Base-by-base conservation (phyloP, 1,140 invertebrate species). In the Orius insidiosus region DNA sequence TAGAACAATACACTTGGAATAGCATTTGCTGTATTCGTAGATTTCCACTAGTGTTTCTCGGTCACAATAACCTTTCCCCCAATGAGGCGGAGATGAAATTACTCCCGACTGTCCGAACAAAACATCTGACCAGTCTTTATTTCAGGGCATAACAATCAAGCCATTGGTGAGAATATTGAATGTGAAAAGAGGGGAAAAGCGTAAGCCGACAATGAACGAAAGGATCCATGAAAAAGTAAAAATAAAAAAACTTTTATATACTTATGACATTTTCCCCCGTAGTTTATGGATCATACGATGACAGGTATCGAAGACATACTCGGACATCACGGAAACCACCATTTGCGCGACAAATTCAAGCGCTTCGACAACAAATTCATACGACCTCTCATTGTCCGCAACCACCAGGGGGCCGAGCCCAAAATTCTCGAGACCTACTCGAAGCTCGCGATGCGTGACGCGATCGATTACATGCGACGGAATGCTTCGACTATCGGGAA, bases 261-360 rank as follows among this genome's bases (percentile, higher is more conserved):
- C n/a, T n/a, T n/a, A n/a, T n/a, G n/a, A n/a, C n/a, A n/a, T n/a
- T n/a, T n/a, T n/a, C n/a, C n/a, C n/a, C n/a, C n/a, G n/a, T 78
- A 94, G 87, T 78, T 93, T 56, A 92, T 96, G 72, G 93, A 97
- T 65, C 89, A 96, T 63, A 70, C 88, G 52, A 94, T 96, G 88
- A 85, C 89, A 30, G 92, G 86, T 4, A 73, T 97, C 53, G 92
- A 96, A 67, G 90, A 93, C 63, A 84, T 97, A 57, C 67, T 92
- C 40, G 90, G 90, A 49, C 85, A 87, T 66, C 84, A 90, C 61
- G 90, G 90, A 37, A 93, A 95, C 64, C 85, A 93, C 59, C 84
- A 90, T 60, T 73, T 94, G 38, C 70, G 89, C 57, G 88, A 94
- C 63, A 93, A 85, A 62, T 95, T 94, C 63, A 90, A 94, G 60